Base-by-base conservation (phyloP, 1,140 invertebrate genomes). In the Tribolium madens region DNA sequence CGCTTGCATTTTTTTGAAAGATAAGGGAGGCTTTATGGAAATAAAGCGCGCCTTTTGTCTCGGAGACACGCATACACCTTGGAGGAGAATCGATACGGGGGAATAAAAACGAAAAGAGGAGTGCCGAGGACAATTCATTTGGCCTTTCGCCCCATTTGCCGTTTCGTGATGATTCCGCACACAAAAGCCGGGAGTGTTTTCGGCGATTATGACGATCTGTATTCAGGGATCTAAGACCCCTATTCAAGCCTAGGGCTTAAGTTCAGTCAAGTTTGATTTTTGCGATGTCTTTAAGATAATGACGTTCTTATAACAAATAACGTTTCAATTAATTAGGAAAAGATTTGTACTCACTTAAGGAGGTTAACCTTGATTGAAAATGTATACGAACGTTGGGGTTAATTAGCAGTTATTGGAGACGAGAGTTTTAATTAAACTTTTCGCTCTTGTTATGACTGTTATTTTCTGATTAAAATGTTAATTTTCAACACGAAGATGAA, bases 381-480 rank as follows among this genome's bases (percentile, higher is more conserved):
- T 60, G 17, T 60, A 60, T 21, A 12, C 15, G 2, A n/a, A 42
- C 2, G 21, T 26, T 31, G 26, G 26, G 57, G 57, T 31, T 64
- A 64, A 64, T 64, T 64, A 33, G 26, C 57, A 64, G 36, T 64
- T 64, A 64, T 64, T 64, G 57, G 12, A 33, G 57, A 33, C 21
- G 57, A 13, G 57, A 0, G 57, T 64, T 36, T 64, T 64, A 64
- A 64, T 64, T 64, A 64, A 64, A 64, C 12, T 64, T 33, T 31
- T 33, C 9, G 5, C 53, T 60, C 18, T 31, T 64, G 26, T 64
- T 64, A 13, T 64, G 52, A 36, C 21, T 64, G 21, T 64, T 64
- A 64, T 36, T 36, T 64, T 64, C 57, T 64, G 57, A 33, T 64
- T 64, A 64, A 64, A 64, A 64, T 33, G 57, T 64, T 64, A 64